phyloP scores from a whole-genome alignment of 2,888 invertebrate species.

The Apotomis capreana region DNA sequence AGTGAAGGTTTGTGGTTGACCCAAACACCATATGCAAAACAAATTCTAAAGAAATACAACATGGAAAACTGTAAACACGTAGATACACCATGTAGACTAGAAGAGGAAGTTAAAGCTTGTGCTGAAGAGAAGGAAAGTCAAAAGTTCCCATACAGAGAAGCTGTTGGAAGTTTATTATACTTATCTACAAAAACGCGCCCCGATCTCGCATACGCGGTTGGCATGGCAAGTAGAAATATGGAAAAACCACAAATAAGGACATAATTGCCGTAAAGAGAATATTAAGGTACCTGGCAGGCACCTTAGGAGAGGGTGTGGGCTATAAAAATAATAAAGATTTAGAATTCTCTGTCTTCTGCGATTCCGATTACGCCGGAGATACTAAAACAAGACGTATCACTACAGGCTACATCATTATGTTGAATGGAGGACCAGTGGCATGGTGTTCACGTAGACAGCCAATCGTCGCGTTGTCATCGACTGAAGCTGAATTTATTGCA shows the following conservation, averaged over 20 bases:
- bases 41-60: neutral
- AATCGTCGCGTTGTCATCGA: constrained; percentile 33
- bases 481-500: constrained; percentile 36
- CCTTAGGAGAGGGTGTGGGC: neutral
- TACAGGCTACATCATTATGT: constrained; percentile 18
- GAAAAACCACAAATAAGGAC: neutral
- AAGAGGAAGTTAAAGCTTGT: no score
- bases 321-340: neutral
- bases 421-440: constrained; percentile 14
- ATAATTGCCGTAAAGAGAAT: neutral
- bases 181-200: neutral
- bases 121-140: no score
- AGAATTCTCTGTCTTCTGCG: neutral
- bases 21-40: neutral
- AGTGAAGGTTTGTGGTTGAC: no score
- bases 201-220: constrained; percentile 1
- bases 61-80: no score
- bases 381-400: constrained; percentile 21
- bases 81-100: neutral
- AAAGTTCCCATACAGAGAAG: neutral
- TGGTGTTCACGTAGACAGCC: constrained; percentile 37
- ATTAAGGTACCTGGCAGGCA: neutral
- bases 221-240: neutral
- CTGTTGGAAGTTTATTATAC: neutral
- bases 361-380: constrained; percentile 34